Percentiles rank a stretch among this genome's conserved stretches.
Evolutionary conservation across 1,140 invertebrate genomes (phyloP).

Genomic region (Drosophila takahashii): DNA sequence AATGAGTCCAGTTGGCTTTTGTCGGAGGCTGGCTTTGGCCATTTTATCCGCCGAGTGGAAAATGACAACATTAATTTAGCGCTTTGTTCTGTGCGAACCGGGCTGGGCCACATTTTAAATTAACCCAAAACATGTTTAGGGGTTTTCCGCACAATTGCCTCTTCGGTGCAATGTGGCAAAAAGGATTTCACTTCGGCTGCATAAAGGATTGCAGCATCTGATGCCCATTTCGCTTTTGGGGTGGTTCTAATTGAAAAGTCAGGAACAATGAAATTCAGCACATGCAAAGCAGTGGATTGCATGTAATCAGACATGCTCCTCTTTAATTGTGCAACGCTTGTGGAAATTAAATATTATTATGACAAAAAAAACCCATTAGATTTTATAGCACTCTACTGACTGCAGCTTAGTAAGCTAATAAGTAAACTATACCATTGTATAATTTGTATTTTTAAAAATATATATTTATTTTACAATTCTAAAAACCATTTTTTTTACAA

Average conservation of each 20-base stretch:
- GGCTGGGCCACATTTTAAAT: slow-evolving; percentile 80
- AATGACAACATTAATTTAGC: slow-evolving; percentile 83
- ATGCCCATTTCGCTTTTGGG: slow-evolving; percentile 41
- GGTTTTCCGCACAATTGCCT: slow-evolving; percentile 83
- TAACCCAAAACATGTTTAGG: slow-evolving; percentile 84
- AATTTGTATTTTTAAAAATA: too few species aligned
- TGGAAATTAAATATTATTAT: not conserved
- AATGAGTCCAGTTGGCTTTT: slow-evolving; percentile 41
- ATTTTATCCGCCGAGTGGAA: slow-evolving; percentile 79
- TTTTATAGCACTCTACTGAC: too few species aligned
- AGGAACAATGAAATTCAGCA: slow-evolving; percentile 26
- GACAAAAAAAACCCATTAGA: not conserved
- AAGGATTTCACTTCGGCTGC: slow-evolving; percentile 52
- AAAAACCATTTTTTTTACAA: too few species aligned
- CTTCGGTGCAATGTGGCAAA: slow-evolving; percentile 66
- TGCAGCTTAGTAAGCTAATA: too few species aligned
- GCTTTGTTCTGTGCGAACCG: slow-evolving; percentile 66
- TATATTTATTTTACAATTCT: too few species aligned
- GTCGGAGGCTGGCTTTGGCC: slow-evolving; percentile 50
- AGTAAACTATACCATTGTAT: too few species aligned
- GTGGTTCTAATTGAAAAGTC: slow-evolving; percentile 32
- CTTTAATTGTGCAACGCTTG: slow-evolving; percentile 15
- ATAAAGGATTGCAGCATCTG: slow-evolving; percentile 64
- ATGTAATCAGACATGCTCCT: slow-evolving; percentile 5
- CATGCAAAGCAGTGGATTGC: slow-evolving; percentile 5